Conservation (phyloP, 2,113 vertebrate species). For the Elephantulus edwardii region DNA sequence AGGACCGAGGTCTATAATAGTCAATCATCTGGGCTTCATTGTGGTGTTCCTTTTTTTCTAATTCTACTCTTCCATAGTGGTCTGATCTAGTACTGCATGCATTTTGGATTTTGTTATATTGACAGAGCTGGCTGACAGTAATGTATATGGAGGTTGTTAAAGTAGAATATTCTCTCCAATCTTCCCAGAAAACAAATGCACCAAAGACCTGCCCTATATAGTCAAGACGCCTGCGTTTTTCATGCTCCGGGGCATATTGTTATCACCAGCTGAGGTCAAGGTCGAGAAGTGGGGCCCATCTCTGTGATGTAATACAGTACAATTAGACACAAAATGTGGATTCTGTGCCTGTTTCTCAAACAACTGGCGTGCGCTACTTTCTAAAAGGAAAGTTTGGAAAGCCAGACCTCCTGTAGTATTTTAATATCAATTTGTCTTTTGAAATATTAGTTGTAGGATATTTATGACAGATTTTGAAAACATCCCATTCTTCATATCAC, state of each 20-base stretch:
- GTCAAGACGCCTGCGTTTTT: conserved; percentile 23
- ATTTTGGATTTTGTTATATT: background rate
- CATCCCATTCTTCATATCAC: conserved; percentile 53
- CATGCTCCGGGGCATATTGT: conserved; percentile 62
- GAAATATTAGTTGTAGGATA: conserved; percentile 61
- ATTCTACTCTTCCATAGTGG: background rate
- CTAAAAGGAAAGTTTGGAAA: conserved; percentile 62
- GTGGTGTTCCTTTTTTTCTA: background rate
- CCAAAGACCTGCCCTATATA: background rate
- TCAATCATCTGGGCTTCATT: background rate
- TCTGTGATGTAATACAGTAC: conserved; percentile 72
- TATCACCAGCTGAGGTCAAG: conserved; percentile 76
- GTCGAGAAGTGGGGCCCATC: conserved; percentile 8
- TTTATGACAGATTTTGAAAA: conserved; percentile 66
- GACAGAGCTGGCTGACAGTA: background rate
- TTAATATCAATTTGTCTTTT: conserved; percentile 69
- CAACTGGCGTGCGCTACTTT: conserved; percentile 63
- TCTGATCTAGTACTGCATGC: background rate
- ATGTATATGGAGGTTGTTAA: background rate
- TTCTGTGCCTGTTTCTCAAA: conserved; percentile 75
- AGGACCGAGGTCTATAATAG: background rate
- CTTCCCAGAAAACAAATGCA: background rate
- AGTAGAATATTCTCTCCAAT: background rate
- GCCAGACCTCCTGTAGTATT: conserved; percentile 72
- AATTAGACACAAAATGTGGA: conserved; percentile 74